Percentiles rank a stretch among this genome's conserved stretches.
Conservation (phyloP, 2,113 vertebrate species). For the Oreotragus oreotragus region DNA sequence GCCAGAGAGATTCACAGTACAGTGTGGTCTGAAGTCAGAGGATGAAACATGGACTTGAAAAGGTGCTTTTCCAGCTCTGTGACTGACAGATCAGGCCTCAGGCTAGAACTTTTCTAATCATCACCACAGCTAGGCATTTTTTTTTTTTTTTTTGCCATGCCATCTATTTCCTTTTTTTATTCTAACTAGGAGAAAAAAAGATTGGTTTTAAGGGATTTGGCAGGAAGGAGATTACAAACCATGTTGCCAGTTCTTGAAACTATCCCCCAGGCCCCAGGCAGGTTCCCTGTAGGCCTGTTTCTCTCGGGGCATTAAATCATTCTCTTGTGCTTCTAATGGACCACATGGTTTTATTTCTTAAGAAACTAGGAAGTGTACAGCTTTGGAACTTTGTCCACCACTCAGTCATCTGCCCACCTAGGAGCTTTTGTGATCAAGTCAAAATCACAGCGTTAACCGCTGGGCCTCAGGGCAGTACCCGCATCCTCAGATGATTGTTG, state of each 20-base stretch:
- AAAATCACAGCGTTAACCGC: neutral
- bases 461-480: neutral
- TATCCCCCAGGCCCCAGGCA: neutral
- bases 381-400: conserved; percentile 39
- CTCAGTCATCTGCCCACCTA: neutral
- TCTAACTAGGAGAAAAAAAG: neutral
- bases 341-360: conserved; percentile 61
- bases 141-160: neutral
- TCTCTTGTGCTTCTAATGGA: conserved; percentile 17
- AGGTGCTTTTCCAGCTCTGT: neutral
- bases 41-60: neutral
- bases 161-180: neutral
- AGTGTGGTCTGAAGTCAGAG: neutral
- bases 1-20: neutral
- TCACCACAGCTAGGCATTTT: neutral
- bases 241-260: neutral
- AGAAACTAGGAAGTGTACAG: conserved; percentile 52
- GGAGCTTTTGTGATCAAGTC: neutral
- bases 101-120: neutral
- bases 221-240: neutral
- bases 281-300: neutral
- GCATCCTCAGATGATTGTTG: neutral
- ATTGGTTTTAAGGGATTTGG: neutral
- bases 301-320: conserved; percentile 4
- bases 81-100: neutral